Conservation (phyloP, 2,888 invertebrate genomes). For the Trichopria drosophilae region DNA sequence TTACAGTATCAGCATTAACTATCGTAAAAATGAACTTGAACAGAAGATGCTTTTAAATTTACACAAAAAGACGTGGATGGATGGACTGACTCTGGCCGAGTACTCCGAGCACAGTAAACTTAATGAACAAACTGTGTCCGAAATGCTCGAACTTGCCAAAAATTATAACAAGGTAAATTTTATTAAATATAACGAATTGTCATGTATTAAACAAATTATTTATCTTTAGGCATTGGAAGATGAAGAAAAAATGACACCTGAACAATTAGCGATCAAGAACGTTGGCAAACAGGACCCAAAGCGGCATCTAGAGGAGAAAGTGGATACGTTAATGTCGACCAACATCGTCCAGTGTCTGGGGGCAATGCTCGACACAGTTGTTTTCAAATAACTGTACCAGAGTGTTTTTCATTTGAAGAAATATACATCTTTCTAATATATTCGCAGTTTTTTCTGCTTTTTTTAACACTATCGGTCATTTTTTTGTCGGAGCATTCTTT, state of each 20-base stretch:
- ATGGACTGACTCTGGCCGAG: conserved; percentile 86
- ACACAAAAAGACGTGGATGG: conserved; percentile 99
- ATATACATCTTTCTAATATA: conserved; percentile 44
- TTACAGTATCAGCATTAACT: conserved; percentile 99
- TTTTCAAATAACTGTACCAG: conserved; percentile 72
- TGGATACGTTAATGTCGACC: conserved; percentile 92
- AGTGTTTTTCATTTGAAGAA: conserved; percentile 32
- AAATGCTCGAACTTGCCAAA: conserved; percentile 96
- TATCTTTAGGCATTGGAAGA: conserved; percentile 82
- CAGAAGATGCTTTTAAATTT: conserved; percentile 99
- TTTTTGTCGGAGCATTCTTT: too few species aligned
- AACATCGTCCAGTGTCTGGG: conserved; percentile 98
- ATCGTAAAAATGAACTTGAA: conserved; percentile 97
- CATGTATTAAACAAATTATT: conserved; percentile 9
- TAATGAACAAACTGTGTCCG: conserved; percentile 91
- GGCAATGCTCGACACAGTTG: conserved; percentile 92
- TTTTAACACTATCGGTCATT: too few species aligned
- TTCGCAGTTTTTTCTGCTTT: too few species aligned
- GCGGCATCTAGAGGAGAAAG: conserved; percentile 98
- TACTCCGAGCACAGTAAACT: conserved; percentile 90
- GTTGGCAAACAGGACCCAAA: conserved; percentile 99
- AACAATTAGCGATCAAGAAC: conserved; percentile 98
- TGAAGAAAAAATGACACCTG: conserved; percentile 99
- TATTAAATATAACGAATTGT: conserved; percentile 7
- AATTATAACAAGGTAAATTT: conserved; percentile 84